These are phyloP conservation scores for Campylomormyrus numenius DNA, from an alignment of 2,113 vertebrate species.

Conservation along the genomic window DNA sequence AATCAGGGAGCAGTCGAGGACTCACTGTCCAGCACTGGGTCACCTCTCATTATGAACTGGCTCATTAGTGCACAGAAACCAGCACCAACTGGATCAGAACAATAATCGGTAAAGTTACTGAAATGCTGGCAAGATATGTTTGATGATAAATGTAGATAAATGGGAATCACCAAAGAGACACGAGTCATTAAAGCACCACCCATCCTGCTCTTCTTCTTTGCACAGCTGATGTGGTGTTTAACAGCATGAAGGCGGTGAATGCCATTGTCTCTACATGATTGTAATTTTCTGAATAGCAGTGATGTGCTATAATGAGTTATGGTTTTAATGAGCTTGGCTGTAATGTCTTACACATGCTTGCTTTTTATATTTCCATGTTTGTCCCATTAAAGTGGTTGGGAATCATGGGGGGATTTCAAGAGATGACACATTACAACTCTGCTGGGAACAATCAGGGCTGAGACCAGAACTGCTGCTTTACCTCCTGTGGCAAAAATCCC, in stretches of 20 bases:
- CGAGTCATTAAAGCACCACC: neutral
- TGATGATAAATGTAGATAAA: neutral
- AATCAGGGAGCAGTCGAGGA: slow-evolving; percentile 47
- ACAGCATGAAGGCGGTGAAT: slow-evolving; percentile 40
- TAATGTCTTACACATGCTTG: slow-evolving; percentile 19
- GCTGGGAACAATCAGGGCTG: neutral
- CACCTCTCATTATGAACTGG: slow-evolving; percentile 47
- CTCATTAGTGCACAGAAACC: slow-evolving; percentile 27
- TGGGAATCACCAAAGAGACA: neutral
- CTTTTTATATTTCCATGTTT: neutral
- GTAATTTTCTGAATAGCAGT: slow-evolving; percentile 29
- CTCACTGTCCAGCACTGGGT: slow-evolving; percentile 45
- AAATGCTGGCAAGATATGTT: neutral
- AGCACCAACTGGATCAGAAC: slow-evolving; percentile 20
- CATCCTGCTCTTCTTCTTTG: neutral
- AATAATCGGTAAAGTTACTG: neutral
- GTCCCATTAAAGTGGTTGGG: neutral
- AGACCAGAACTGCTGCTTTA: neutral
- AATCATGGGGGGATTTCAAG: neutral
- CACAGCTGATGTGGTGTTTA: slow-evolving; percentile 31
- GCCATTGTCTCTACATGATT: slow-evolving; percentile 29
- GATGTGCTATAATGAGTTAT: slow-evolving; percentile 10
- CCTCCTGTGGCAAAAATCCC: neutral
- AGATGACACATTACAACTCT: neutral
- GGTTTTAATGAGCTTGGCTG: slow-evolving; percentile 29